Evolutionary conservation across 2,797 vertebrate genomes (phyloP).

Genomic region (Anguilla megastoma): DNA sequence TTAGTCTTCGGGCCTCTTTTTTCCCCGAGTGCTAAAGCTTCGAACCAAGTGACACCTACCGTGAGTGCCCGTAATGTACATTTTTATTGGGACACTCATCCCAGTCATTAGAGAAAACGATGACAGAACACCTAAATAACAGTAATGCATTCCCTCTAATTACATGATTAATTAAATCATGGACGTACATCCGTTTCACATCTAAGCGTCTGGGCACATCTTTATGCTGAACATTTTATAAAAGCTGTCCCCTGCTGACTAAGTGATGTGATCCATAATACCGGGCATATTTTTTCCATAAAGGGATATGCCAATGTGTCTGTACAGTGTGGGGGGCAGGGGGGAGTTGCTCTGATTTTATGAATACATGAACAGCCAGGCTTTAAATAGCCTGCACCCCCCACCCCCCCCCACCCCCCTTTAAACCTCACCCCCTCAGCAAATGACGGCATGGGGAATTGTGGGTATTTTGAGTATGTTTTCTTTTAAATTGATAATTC

Average conservation of each 20-base stretch:
- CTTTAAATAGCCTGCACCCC: not conserved
- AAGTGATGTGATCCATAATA: conserved; percentile 72
- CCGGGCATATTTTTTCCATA: conserved; percentile 79
- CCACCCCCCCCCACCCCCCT: conserved; percentile 36
- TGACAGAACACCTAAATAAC: conserved; percentile 80
- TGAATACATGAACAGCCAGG: conserved; percentile 65
- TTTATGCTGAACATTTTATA: conserved; percentile 72
- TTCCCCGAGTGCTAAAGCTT: conserved; percentile 81
- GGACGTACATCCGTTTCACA: conserved; percentile 65
- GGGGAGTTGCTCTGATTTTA: conserved; percentile 68
- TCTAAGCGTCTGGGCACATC: conserved; percentile 71
- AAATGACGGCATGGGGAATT: conserved; percentile 54
- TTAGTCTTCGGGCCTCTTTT: conserved; percentile 86
- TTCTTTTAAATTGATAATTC: conserved; percentile 57
- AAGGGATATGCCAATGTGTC: conserved; percentile 70
- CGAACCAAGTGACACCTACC: conserved; percentile 83
- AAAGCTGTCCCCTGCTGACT: conserved; percentile 4
- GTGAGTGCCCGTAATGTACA: conserved; percentile 75
- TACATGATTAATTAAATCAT: conserved; percentile 75
- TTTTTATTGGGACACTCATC: conserved; percentile 78
- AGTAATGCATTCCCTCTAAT: conserved; percentile 80
- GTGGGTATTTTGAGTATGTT: conserved; percentile 61
- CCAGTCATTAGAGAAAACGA: conserved; percentile 81
- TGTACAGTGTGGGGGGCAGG: conserved; percentile 52
- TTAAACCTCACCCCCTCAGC: conserved; percentile 49